Evolutionary conservation across 1,140 invertebrate species (phyloP).

Genomic region (Megathymus violae): DNA sequence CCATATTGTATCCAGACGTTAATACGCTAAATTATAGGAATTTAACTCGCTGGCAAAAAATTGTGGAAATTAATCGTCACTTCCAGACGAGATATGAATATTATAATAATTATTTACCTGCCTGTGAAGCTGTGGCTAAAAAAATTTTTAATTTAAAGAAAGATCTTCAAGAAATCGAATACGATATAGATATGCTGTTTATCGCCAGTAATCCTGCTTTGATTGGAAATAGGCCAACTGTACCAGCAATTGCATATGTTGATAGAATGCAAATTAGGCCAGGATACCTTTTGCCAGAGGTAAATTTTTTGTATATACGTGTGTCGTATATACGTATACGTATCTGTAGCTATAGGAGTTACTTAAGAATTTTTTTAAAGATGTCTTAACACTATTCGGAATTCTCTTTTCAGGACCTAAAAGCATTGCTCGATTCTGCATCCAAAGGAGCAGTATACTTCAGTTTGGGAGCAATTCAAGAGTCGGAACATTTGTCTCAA

Average conservation of each 20-base stretch:
- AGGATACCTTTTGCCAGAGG: conserved; percentile 71
- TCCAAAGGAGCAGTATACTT: conserved; percentile 82
- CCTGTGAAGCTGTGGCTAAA: conserved; percentile 65
- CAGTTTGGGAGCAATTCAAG: conserved; percentile 82
- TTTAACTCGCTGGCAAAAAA: conserved; percentile 61
- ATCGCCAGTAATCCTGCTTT: conserved; percentile 61
- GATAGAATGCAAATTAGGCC: conserved; percentile 83
- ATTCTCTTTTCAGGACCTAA: conserved; percentile 73
- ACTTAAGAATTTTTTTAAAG: too few species aligned
- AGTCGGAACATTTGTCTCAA: conserved; percentile 68
- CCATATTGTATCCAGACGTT: conserved; percentile 67
- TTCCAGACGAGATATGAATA: conserved; percentile 64
- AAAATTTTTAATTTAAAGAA: conserved; percentile 65
- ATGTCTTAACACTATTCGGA: not conserved
- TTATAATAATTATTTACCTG: conserved; percentile 65
- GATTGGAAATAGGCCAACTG: conserved; percentile 65
- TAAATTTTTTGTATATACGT: too few species aligned
- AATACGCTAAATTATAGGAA: conserved; percentile 64
- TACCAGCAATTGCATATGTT: conserved; percentile 81
- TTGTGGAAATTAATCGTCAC: conserved; percentile 61
- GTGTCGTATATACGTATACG: too few species aligned
- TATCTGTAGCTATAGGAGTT: too few species aligned
- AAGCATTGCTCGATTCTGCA: conserved; percentile 76
- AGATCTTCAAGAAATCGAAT: conserved; percentile 64
- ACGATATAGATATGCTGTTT: conserved; percentile 72